Conservation (phyloP, 1,140 invertebrate species). For the Frieseomelitta varia region DNA sequence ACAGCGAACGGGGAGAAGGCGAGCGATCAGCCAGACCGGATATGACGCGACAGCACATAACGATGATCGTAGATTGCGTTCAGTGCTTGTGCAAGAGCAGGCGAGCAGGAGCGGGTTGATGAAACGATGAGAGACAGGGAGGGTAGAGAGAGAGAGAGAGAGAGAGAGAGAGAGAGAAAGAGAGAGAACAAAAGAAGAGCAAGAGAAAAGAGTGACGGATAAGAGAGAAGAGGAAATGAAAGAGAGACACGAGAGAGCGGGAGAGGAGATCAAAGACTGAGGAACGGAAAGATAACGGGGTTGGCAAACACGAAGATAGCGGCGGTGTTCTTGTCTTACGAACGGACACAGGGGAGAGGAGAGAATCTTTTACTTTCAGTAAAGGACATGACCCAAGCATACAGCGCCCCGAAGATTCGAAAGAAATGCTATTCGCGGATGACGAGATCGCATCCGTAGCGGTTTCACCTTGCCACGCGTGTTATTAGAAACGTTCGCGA, state of each 20-base stretch:
- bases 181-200: constrained; percentile 3
- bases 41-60: constrained; percentile 71
- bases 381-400: constrained; percentile 12
- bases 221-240: constrained; percentile 44
- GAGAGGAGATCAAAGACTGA: constrained; percentile 62
- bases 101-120: constrained; percentile 57
- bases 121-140: constrained; percentile 45
- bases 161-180: constrained; percentile 32
- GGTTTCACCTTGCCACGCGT: background rate
- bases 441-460: background rate
- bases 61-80: constrained; percentile 70
- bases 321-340: constrained; percentile 61
- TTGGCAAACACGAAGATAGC: constrained; percentile 80
- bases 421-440: background rate
- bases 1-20: constrained; percentile 14
- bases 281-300: constrained; percentile 77
- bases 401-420: background rate
- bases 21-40: constrained; percentile 61
- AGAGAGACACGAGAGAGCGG: constrained; percentile 46
- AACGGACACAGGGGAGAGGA: constrained; percentile 16
- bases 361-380: constrained; percentile 4
- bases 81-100: constrained; percentile 55
- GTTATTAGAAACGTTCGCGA: background rate
- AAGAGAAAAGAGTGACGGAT: constrained; percentile 23
- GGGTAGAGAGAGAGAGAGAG: constrained; percentile 16